Evolutionary conservation across 2,797 vertebrate species (phyloP).

Genomic region (Otolemur crassicaudatus): DNA sequence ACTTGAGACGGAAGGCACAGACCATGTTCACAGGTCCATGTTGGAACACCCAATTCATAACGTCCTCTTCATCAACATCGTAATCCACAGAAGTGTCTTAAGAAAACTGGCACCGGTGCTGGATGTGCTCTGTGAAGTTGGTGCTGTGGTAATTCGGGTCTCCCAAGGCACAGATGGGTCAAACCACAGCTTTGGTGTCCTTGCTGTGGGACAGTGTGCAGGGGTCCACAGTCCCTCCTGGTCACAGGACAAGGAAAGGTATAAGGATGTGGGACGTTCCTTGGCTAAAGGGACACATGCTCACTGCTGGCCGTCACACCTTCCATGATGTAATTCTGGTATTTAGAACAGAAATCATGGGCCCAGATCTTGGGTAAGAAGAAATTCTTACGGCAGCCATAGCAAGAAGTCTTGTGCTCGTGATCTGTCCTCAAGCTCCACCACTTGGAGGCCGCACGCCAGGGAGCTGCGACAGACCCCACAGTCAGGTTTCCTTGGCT

Average conservation of each 20-base stretch:
- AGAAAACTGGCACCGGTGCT: slow-evolving; percentile 95
- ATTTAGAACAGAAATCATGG: slow-evolving; percentile 95
- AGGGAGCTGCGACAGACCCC: no score
- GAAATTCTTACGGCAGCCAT: slow-evolving; percentile 75
- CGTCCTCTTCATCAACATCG: slow-evolving; percentile 95
- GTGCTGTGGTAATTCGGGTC: slow-evolving; percentile 97
- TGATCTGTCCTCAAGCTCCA: no score
- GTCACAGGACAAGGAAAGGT: slow-evolving; percentile 98
- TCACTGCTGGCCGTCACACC: slow-evolving; percentile 95
- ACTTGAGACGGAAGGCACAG: slow-evolving; percentile 23
- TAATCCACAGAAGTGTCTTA: slow-evolving; percentile 99
- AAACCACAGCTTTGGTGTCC: slow-evolving; percentile 96
- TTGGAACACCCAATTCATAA: slow-evolving; percentile 97
- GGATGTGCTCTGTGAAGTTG: slow-evolving; percentile 98
- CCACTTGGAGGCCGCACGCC: no score
- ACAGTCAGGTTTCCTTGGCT: no score
- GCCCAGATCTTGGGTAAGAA: slow-evolving; percentile 94
- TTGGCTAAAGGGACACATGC: slow-evolving; percentile 91
- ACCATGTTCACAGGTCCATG: slow-evolving; percentile 91
- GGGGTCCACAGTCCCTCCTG: slow-evolving; percentile 98
- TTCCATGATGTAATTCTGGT: slow-evolving; percentile 97
- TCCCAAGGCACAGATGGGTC: slow-evolving; percentile 98
- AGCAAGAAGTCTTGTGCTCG: no score
- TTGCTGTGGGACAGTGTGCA: slow-evolving; percentile 94
- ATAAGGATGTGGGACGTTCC: slow-evolving; percentile 95